These are phyloP conservation scores for Trachelipus rathkii DNA, from an alignment of 1,140 invertebrate species.

Conservation along the genomic window DNA sequence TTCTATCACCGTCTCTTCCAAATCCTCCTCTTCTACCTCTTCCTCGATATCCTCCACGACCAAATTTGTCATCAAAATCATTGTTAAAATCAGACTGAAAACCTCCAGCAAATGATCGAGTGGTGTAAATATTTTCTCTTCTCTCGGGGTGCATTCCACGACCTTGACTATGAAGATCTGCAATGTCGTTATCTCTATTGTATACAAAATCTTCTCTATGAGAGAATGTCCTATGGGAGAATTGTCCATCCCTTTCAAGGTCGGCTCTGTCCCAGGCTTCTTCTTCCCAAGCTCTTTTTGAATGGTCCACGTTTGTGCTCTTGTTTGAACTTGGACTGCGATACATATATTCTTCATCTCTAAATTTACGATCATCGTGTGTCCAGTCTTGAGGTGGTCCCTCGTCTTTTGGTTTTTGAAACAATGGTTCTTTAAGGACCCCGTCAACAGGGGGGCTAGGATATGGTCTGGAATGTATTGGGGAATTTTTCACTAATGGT, in stretches of 20 bases:
- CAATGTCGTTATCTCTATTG: no score
- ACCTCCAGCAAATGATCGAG: not conserved
- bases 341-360: not conserved
- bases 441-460: not conserved
- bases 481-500: not conserved
- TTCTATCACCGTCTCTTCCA: conserved; percentile 13
- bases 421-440: not conserved
- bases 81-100: conserved; percentile 21
- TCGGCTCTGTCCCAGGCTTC: no score
- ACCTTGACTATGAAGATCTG: no score
- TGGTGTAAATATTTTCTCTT: conserved; percentile 23
- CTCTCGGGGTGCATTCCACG: not conserved
- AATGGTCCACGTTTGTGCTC: not conserved
- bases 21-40: conserved; percentile 28
- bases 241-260: no score
- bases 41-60: conserved; percentile 28
- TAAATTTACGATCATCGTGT: not conserved
- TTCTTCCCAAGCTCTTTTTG: not conserved
- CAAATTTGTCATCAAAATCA: conserved; percentile 26
- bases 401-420: not conserved
- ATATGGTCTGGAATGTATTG: not conserved
- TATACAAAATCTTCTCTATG: no score
- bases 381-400: not conserved
- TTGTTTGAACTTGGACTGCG: not conserved
- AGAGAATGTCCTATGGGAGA: no score